Conservation (phyloP, 2,113 vertebrate genomes). For the Bujurquina vittata region DNA sequence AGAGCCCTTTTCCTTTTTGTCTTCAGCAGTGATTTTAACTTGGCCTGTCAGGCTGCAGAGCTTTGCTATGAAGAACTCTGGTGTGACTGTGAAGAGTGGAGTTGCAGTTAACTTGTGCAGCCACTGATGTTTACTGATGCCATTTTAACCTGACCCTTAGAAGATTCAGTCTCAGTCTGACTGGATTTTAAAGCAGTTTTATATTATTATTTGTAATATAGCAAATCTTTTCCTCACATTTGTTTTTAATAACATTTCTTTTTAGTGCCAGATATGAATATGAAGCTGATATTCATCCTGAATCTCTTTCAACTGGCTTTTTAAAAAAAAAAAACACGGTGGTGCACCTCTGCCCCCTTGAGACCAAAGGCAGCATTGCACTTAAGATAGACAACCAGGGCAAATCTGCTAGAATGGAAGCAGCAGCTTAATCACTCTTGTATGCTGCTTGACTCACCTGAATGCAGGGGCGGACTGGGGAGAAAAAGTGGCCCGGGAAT, state of each 20-base stretch:
- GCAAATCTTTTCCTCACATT: background rate
- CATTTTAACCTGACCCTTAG: background rate
- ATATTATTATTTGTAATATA: background rate
- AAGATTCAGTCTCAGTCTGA: background rate
- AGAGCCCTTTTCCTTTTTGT: background rate
- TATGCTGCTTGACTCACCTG: background rate
- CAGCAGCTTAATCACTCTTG: background rate
- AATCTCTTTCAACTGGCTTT: too few species aligned
- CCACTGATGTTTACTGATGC: background rate
- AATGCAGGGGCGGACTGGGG: too few species aligned
- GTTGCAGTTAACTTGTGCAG: background rate
- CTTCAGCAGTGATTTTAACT: background rate
- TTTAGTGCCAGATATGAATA: background rate
- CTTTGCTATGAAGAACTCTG: background rate
- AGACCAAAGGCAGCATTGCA: conserved; percentile 6
- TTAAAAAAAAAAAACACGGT: background rate
- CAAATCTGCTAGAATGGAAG: background rate
- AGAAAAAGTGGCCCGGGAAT: too few species aligned
- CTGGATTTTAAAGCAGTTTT: background rate
- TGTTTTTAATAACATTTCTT: background rate
- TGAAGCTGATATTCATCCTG: background rate
- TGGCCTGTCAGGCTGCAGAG: background rate
- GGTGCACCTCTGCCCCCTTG: conserved; percentile 10
- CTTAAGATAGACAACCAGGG: background rate
- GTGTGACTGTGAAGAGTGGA: background rate